Conservation (phyloP, 2,797 vertebrate species). For the Brotula barbata region DNA sequence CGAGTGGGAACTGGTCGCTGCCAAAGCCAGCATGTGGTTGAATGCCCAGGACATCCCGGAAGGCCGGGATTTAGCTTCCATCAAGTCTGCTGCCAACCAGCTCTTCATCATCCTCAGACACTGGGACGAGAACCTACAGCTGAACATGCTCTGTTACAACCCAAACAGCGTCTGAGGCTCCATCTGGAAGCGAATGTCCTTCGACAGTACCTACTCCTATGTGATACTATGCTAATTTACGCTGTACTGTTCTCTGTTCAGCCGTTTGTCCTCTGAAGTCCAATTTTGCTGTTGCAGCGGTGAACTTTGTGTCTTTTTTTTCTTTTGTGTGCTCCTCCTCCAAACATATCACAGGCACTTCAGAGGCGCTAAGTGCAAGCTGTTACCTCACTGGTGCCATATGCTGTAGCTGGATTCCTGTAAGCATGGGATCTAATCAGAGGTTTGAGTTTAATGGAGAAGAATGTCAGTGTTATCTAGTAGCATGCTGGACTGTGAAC, state of each 20-base stretch:
- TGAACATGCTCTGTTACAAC: slow-evolving; percentile 97
- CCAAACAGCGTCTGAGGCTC: slow-evolving; percentile 84
- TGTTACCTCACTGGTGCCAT: slow-evolving; percentile 62
- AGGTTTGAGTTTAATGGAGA: slow-evolving; percentile 31
- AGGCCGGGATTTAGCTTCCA: slow-evolving; percentile 77
- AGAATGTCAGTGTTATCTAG: slow-evolving; percentile 43
- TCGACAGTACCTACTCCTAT: slow-evolving; percentile 20
- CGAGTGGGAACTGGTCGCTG: slow-evolving; percentile 95
- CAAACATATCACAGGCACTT: slow-evolving; percentile 69
- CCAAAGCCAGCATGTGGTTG: slow-evolving; percentile 93
- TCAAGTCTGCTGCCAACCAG: slow-evolving; percentile 91
- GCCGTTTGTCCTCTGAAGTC: slow-evolving; percentile 55
- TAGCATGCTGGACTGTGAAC: slow-evolving; percentile 59
- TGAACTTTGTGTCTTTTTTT: slow-evolving; percentile 60
- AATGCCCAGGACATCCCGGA: slow-evolving; percentile 85
- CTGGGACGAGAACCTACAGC: slow-evolving; percentile 96
- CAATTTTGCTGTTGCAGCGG: slow-evolving; percentile 56
- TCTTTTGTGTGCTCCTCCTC: slow-evolving; percentile 48
- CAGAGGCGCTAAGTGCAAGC: slow-evolving; percentile 59
- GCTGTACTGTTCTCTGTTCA: slow-evolving; percentile 46
- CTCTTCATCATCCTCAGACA: slow-evolving; percentile 96
- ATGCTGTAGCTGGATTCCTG: slow-evolving; percentile 45
- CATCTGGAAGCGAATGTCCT: background rate
- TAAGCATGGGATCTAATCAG: slow-evolving; percentile 21
- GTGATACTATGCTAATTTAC: slow-evolving; percentile 67